Evolutionary conservation across 92 coral and sea anemone species (phyloP).

Genomic region (Zoanthus sansibaricus): DNA sequence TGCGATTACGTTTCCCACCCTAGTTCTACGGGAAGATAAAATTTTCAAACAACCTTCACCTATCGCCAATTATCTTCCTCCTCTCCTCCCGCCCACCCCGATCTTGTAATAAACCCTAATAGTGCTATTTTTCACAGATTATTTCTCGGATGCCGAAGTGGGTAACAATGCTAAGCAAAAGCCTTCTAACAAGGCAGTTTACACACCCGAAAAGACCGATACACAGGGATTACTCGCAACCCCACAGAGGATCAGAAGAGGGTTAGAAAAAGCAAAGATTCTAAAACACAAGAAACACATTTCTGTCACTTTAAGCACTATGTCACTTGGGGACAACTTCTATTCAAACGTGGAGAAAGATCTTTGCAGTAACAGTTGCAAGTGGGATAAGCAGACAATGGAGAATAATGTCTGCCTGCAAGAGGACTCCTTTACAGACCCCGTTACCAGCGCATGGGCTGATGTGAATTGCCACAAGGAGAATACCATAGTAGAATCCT

Average conservation of each 20-base stretch:
- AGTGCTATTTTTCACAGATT: slow-evolving; percentile 22
- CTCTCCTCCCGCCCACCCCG: too few relatives aligned
- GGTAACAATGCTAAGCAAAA: not conserved
- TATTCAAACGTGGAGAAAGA: not conserved
- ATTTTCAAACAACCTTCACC: too few relatives aligned
- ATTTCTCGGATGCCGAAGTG: slow-evolving; percentile 52
- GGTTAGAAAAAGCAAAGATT: slow-evolving; percentile 13
- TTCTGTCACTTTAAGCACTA: not conserved
- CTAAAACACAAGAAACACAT: slow-evolving; percentile 10
- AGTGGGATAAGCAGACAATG: not conserved
- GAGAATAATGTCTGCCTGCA: not conserved
- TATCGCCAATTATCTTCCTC: too few relatives aligned
- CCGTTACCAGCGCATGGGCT: not conserved
- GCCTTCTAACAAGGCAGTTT: not conserved
- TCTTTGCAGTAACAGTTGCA: not conserved
- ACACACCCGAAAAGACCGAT: not conserved
- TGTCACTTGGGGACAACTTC: slow-evolving; percentile 3
- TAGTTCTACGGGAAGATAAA: too few relatives aligned
- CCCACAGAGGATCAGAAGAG: slow-evolving; percentile 18
- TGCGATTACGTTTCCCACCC: too few relatives aligned
- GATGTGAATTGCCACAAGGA: not conserved
- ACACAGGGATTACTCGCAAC: slow-evolving; percentile 39
- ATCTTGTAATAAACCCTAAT: not conserved
- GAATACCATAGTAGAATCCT: not conserved
- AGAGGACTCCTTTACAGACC: not conserved